These are phyloP conservation scores for Hypomesus transpacificus DNA, from an alignment of 2,113 vertebrate genomes.

Conservation along the genomic window DNA sequence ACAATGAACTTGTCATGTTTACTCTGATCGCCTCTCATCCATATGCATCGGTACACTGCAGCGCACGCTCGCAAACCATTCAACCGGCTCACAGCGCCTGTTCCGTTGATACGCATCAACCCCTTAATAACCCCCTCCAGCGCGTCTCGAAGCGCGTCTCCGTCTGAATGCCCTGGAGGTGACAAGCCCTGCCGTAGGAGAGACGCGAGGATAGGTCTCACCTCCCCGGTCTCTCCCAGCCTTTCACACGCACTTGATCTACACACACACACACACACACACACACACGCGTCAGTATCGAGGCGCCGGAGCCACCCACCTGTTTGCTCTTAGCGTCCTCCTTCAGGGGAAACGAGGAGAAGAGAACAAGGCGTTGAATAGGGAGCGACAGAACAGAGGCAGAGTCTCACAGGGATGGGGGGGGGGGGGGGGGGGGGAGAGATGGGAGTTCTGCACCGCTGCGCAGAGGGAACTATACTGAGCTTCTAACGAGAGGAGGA, in stretches of 20 bases:
- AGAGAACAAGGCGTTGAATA: conserved; percentile 15
- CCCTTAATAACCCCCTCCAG: no score
- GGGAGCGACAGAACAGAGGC: not conserved
- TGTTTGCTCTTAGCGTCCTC: conserved; percentile 54
- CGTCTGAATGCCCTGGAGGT: no score
- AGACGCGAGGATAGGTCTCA: no score
- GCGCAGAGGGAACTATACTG: no score
- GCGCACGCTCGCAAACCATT: not conserved
- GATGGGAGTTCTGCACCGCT: not conserved
- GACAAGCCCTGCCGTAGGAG: no score
- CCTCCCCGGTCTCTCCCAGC: no score
- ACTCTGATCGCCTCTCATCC: not conserved
- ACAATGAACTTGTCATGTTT: not conserved
- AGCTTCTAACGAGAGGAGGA: no score
- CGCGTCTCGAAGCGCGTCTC: no score
- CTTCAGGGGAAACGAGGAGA: conserved; percentile 36
- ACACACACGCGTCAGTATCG: not conserved
- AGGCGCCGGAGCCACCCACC: conserved; percentile 45
- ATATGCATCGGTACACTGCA: not conserved
- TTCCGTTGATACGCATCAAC: no score
- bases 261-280: no score
- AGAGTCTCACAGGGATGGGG: not conserved
- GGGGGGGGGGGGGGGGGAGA: not conserved
- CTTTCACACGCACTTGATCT: not conserved
- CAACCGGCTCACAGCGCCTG: no score